Percentiles rank a stretch among this genome's conserved stretches.
phyloP scores from a whole-genome alignment of 53 echinoderm and acorn worm species.

The Luidia sarsii region DNA sequence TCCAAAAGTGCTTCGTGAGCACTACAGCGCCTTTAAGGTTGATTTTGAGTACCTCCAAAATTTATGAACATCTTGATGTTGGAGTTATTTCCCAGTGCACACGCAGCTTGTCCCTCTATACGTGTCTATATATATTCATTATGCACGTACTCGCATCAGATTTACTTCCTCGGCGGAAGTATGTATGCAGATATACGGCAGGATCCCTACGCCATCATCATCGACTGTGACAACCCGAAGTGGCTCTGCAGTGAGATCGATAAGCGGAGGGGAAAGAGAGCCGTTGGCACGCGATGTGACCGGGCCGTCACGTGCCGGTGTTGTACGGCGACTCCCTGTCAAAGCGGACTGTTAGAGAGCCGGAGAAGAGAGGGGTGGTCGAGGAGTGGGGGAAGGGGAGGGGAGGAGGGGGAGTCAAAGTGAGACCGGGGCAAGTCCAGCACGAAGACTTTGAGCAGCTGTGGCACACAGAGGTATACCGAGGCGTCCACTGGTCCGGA shows the following conservation, averaged over 20 bases:
- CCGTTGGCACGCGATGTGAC: conserved; percentile 24
- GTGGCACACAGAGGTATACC: too few relatives aligned
- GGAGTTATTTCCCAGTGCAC: neutral
- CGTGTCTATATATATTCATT: neutral
- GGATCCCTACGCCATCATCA: conserved; percentile 4
- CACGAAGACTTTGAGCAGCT: too few relatives aligned
- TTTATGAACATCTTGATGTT: neutral
- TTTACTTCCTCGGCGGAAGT: neutral
- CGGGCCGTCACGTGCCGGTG: neutral
- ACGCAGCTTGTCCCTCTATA: neutral
- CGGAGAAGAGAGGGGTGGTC: neutral
- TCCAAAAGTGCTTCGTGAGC: too few relatives aligned
- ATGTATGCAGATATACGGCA: too few relatives aligned
- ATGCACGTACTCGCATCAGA: neutral
- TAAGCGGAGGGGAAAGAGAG: conserved; percentile 32
- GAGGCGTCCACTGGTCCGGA: conserved; percentile 33
- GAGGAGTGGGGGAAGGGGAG: neutral
- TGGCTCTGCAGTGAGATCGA: conserved; percentile 5
- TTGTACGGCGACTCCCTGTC: too few relatives aligned
- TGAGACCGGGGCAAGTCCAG: too few relatives aligned
- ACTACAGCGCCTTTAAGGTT: neutral
- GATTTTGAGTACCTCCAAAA: neutral
- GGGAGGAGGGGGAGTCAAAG: too few relatives aligned
- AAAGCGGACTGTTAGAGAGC: too few relatives aligned
- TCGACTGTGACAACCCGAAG: conserved; percentile 32